phyloP scores from a whole-genome alignment of 2,888 invertebrate genomes.

The Aporophyla lueneburgensis region DNA sequence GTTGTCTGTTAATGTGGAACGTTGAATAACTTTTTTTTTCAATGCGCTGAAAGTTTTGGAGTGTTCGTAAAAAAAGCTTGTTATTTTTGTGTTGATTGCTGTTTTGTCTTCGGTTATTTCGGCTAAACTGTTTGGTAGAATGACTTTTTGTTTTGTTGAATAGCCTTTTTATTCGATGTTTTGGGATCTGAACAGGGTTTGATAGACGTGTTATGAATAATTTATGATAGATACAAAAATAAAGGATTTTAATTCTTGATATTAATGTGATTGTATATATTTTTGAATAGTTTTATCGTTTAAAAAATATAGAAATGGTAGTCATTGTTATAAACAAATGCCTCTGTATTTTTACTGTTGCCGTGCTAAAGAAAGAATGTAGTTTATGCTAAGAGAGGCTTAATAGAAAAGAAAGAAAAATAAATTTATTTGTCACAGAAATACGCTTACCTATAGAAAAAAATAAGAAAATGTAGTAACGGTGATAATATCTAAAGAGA shows the following conservation, averaged over 20 bases:
- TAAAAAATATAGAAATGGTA: background rate
- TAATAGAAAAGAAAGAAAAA: background rate
- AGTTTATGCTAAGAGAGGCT: background rate
- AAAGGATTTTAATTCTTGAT: background rate
- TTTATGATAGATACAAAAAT: slow-evolving; percentile 13
- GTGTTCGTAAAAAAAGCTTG: slow-evolving; percentile 71
- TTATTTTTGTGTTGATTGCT: slow-evolving; percentile 80
- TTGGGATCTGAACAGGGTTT: slow-evolving; percentile 24
- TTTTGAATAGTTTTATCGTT: background rate
- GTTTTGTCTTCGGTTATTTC: slow-evolving; percentile 76
- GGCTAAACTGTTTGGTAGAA: slow-evolving; percentile 64
- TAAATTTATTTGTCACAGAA: too few species aligned
- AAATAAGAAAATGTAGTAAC: background rate
- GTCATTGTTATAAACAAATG: background rate
- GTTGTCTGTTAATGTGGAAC: slow-evolving; percentile 89
- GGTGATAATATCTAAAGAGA: background rate
- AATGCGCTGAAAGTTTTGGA: slow-evolving; percentile 83
- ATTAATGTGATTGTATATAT: background rate
- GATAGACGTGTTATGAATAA: slow-evolving; percentile 35
- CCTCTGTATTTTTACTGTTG: background rate
- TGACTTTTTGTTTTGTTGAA: slow-evolving; percentile 38
- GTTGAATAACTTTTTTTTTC: slow-evolving; percentile 78
- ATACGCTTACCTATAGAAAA: background rate
- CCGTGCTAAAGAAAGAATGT: background rate
- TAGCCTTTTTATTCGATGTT: slow-evolving; percentile 40